Percentiles rank a stretch among this genome's conserved stretches.
phyloP scores from a whole-genome alignment of 2,797 vertebrate species.

The Spondyliosoma cantharus region DNA sequence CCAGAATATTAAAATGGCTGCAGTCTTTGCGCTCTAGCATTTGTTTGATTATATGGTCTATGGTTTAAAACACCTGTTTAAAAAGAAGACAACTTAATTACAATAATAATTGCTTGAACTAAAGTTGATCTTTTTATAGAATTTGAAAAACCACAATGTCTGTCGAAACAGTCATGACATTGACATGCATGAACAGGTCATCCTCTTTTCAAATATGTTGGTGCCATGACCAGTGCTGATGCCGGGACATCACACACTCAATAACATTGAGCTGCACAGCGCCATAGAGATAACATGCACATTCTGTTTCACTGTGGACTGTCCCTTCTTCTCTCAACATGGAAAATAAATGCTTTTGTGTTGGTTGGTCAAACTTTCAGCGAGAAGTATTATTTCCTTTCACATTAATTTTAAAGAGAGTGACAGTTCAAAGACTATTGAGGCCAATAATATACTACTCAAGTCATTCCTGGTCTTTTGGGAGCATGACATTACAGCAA shows the following conservation, averaged over 20 bases:
- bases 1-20: not conserved
- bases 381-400: not conserved
- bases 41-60: not conserved
- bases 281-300: not conserved
- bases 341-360: not conserved
- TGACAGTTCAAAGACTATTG: no score
- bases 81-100: not conserved
- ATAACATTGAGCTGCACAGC: not conserved
- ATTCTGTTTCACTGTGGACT: not conserved
- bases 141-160: not conserved
- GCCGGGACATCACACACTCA: not conserved
- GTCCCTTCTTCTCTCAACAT: not conserved
- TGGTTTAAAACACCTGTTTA: not conserved
- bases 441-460: no score
- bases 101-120: not conserved
- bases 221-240: not conserved
- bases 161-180: no score
- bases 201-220: not conserved
- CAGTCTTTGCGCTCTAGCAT: not conserved
- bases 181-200: no score
- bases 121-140: not conserved
- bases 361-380: not conserved
- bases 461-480: not conserved
- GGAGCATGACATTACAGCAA: slow-evolving; percentile 7
- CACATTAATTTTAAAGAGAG: no score